Percentiles rank a stretch among this genome's conserved stretches.
Evolutionary conservation across 2,113 vertebrate species (phyloP).

Genomic region (Taxidea taxus): DNA sequence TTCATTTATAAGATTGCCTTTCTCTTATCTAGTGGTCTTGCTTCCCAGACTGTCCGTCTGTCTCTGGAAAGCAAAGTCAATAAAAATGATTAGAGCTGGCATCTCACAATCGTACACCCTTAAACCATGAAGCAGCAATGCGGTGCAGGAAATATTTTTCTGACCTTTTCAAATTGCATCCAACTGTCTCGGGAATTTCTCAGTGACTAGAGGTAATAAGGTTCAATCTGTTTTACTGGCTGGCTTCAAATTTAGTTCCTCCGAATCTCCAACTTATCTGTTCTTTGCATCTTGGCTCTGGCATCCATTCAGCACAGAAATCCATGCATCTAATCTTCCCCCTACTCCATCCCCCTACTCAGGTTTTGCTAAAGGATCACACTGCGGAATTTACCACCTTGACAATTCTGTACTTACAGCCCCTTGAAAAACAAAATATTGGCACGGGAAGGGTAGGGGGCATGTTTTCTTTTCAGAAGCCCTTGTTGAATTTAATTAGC

Average conservation of each 20-base stretch:
- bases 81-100: constrained; percentile 86
- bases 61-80: constrained; percentile 84
- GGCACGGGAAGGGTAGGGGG: constrained; percentile 80
- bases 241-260: constrained; percentile 86
- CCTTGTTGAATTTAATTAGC: constrained; percentile 85
- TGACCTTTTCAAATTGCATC: constrained; percentile 90
- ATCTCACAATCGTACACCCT: constrained; percentile 83
- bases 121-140: constrained; percentile 84
- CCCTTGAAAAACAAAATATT: constrained; percentile 80
- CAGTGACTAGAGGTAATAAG: constrained; percentile 88
- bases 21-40: constrained; percentile 78
- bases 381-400: constrained; percentile 81
- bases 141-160: constrained; percentile 83
- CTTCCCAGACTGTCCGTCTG: constrained; percentile 79
- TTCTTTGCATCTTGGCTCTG: constrained; percentile 84
- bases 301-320: constrained; percentile 83
- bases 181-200: constrained; percentile 87
- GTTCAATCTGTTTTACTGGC: constrained; percentile 86
- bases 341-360: constrained; percentile 47
- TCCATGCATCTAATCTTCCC: constrained; percentile 82
- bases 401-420: constrained; percentile 79
- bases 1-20: constrained; percentile 70
- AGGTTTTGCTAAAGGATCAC: constrained; percentile 82
- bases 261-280: constrained; percentile 82
- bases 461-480: constrained; percentile 79